phyloP scores from a whole-genome alignment of 2,888 invertebrate species.

The Ormyrus pomaceus region DNA sequence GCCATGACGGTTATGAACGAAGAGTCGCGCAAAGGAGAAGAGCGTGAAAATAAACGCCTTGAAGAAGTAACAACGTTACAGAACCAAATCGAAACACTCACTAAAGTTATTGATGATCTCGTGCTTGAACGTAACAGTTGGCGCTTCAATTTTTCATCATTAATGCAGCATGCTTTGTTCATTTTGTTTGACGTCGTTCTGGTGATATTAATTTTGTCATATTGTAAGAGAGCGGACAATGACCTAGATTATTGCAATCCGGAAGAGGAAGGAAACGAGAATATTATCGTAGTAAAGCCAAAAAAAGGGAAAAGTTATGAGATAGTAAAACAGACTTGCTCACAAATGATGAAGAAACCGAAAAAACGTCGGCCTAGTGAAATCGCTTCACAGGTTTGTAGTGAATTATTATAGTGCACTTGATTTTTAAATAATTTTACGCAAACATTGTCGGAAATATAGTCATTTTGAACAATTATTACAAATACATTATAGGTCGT shows the following conservation, averaged over 20 bases:
- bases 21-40: slow-evolving; percentile 82
- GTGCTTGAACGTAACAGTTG: slow-evolving; percentile 82
- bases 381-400: slow-evolving; percentile 73
- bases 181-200: slow-evolving; percentile 77
- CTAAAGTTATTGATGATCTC: slow-evolving; percentile 79
- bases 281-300: neutral
- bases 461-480: neutral
- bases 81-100: slow-evolving; percentile 81
- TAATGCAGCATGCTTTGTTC: slow-evolving; percentile 77
- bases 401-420: neutral
- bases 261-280: slow-evolving; percentile 64
- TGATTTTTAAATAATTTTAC: too few relatives aligned
- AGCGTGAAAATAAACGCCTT: slow-evolving; percentile 86
- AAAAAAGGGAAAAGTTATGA: slow-evolving; percentile 56
- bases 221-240: slow-evolving; percentile 73
- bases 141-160: slow-evolving; percentile 79
- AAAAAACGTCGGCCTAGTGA: slow-evolving; percentile 85
- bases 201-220: slow-evolving; percentile 78
- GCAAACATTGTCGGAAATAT: too few relatives aligned
- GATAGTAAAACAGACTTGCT: slow-evolving; percentile 56
- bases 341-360: slow-evolving; percentile 75
- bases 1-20: slow-evolving; percentile 85
- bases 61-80: slow-evolving; percentile 85
- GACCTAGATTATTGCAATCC: slow-evolving; percentile 68
- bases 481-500: neutral